Evolutionary conservation across 2,797 vertebrate genomes (phyloP), one percentile per base, ranked within the genome.

Genomic region (Enteromius anoplus): DNA sequence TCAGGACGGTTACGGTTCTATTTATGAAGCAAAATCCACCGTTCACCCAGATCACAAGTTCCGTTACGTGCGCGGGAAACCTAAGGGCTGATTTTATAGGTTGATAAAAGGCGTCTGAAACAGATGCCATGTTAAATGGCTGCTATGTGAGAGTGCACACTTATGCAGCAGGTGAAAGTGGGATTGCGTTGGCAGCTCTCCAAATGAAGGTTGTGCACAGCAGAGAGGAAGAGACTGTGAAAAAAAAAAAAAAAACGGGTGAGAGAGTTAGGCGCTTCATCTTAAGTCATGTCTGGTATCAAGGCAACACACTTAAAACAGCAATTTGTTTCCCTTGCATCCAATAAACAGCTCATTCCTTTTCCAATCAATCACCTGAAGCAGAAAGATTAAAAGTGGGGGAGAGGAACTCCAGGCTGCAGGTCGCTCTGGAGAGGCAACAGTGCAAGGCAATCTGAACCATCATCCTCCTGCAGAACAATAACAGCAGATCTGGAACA

Each of bases 291-390:
- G 93, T 95, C 93, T 93, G 91, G 90, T 91, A 92, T 92, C 90
- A 93, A 91, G 86, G 90, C 92, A 88, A 92, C 83, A 93, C 90
- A 90, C 90, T 92, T 94, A 93, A 93, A 93, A 92, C 92, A 86
- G 92, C 93, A 94, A 95, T 95, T 95, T 95, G 93, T 94, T 94
- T 95, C 92, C 91, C 91, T 93, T 93, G 93, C 93, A 94, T 95
- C 93, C 95, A 95, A 95, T 95, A 95, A 95, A 93, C 91, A 92
- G 93, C 94, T 94, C 93, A 94, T 95, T 95, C 92, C 86, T 92
- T 89, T 92, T 92, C 91, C 93, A 94, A 95, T 95, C 95, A 94
- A 93, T 95, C 93, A 95, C 92, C 92, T 86, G 91, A 89, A 92
- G 91, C 91, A 89, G 91, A 92, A 91, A 93, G 93, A 93, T 93